These are phyloP conservation scores for Camponotus floridanus DNA, from an alignment of 1,140 invertebrate genomes.

Conservation along the genomic window DNA sequence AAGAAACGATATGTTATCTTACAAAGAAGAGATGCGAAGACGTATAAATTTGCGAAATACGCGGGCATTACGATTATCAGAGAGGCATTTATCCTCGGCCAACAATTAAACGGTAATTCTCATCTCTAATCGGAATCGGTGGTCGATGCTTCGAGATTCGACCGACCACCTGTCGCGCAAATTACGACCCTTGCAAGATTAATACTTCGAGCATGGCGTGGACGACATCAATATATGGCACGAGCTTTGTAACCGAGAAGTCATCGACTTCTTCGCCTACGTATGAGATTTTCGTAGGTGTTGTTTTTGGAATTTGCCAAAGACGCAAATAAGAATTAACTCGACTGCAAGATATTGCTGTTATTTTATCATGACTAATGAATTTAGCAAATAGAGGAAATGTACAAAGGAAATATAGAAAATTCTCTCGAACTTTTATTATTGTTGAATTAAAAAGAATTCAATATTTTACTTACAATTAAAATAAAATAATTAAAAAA, in stretches of 20 bases:
- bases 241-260: background rate
- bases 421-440: background rate
- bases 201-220: slow-evolving; percentile 21
- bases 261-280: background rate
- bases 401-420: background rate
- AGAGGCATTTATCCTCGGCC: background rate
- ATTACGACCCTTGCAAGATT: slow-evolving; percentile 62
- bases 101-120: slow-evolving; percentile 21
- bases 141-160: slow-evolving; percentile 27
- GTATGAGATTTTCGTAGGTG: slow-evolving; percentile 2
- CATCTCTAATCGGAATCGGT: slow-evolving; percentile 30
- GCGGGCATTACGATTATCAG: background rate
- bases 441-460: background rate
- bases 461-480: background rate
- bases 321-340: background rate
- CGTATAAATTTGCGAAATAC: background rate
- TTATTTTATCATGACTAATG: background rate
- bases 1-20: background rate
- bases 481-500: background rate
- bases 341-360: background rate
- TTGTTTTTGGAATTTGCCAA: slow-evolving; percentile 6
- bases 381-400: background rate
- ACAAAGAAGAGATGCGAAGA: background rate
- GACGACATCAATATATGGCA: background rate
- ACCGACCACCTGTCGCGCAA: slow-evolving; percentile 66